Percentiles rank a stretch among this genome's conserved stretches.
phyloP scores from a whole-genome alignment of 2,113 vertebrate genomes.

The Phaethon lepturus region DNA sequence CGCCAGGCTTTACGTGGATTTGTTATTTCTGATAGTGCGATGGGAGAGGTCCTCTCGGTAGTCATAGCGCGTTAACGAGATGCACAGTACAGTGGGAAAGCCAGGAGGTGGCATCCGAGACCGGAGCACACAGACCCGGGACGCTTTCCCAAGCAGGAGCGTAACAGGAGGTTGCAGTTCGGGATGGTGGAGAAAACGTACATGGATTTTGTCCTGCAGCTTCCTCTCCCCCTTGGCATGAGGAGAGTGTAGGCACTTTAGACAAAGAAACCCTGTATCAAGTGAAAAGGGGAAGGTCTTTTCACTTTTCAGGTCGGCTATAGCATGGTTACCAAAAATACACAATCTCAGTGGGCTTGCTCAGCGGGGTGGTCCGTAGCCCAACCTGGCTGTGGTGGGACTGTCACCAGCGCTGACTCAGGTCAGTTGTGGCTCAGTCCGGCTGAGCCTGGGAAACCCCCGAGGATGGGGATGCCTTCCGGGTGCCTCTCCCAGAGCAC shows the following conservation, averaged over 20 bases:
- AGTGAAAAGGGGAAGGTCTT: background rate
- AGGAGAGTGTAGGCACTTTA: fast-evolving
- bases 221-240: background rate
- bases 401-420: background rate
- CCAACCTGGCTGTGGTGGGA: background rate
- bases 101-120: constrained; percentile 57
- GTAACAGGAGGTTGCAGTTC: background rate
- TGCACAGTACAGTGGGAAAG: background rate
- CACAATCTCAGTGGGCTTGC: background rate
- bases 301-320: background rate
- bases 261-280: background rate
- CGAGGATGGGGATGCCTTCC: background rate
- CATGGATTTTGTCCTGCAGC: background rate
- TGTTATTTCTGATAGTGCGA: fast-evolving
- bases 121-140: background rate
- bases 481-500: background rate
- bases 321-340: background rate
- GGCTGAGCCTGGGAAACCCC: background rate
- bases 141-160: background rate
- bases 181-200: fast-evolving
- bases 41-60: fast-evolving
- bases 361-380: fast-evolving
- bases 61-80: fast-evolving
- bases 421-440: background rate
- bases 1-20: fast-evolving